phyloP scores from a whole-genome alignment of 2,797 vertebrate genomes.

The Rhodeus uyekii region DNA sequence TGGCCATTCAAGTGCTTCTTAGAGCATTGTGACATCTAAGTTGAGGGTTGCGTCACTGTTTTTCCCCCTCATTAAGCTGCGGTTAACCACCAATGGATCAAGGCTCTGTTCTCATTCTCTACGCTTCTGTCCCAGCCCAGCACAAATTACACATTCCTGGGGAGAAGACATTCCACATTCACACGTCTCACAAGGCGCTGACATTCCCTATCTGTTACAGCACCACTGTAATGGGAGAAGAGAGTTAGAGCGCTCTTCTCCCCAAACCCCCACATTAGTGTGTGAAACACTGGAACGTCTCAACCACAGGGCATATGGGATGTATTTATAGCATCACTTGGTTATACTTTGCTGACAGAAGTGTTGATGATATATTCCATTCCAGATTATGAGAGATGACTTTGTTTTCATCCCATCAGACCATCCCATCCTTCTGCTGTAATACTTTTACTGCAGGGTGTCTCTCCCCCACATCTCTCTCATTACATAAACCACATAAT shows the following conservation, averaged over 20 bases:
- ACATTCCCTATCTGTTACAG: constrained; percentile 38
- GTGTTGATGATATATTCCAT: constrained; percentile 20
- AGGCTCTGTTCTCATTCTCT: constrained; percentile 28
- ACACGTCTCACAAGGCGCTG: constrained; percentile 30
- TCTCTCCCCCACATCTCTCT: constrained; percentile 21
- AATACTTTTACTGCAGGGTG: constrained; percentile 38
- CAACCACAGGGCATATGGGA: constrained; percentile 23
- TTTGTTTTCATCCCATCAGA: constrained; percentile 39
- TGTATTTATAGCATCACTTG: constrained; percentile 18
- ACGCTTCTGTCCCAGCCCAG: constrained; percentile 25
- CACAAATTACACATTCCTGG: constrained; percentile 33
- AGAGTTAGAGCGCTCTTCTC: constrained; percentile 15
- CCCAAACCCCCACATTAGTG: constrained; percentile 17
- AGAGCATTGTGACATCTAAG: constrained; percentile 44
- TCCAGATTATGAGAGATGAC: constrained; percentile 30
- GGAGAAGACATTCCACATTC: constrained; percentile 32
- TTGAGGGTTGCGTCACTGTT: constrained; percentile 45
- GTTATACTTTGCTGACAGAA: constrained; percentile 15
- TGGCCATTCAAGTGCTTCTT: constrained; percentile 30
- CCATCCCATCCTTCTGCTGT: constrained; percentile 27
- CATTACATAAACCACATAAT: constrained; percentile 27
- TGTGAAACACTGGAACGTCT: constrained; percentile 9
- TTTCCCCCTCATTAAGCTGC: constrained; percentile 49
- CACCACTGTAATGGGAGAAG: constrained; percentile 33
- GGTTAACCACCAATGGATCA: constrained; percentile 49